Percentiles rank a stretch among this genome's conserved stretches.
Conservation (phyloP, 92 coral and sea anemone genomes). For the Phymanthus crucifer region DNA sequence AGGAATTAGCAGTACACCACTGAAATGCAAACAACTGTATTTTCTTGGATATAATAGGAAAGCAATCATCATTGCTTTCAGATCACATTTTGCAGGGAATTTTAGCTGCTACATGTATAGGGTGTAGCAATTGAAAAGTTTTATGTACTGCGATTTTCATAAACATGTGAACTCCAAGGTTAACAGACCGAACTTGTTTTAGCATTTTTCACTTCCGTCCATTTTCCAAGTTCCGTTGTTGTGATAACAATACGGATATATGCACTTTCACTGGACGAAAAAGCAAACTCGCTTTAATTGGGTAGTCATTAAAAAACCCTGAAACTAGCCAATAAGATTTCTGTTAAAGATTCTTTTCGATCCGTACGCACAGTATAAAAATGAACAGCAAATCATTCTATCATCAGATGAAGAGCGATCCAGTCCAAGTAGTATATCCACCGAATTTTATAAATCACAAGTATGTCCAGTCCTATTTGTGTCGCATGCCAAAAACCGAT, state of each 20-base stretch:
- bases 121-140: too few species aligned
- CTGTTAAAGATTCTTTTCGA: background rate
- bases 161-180: too few species aligned
- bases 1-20: too few species aligned
- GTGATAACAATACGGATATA: background rate
- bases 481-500: background rate
- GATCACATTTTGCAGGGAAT: too few species aligned
- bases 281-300: background rate
- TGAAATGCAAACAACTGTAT: too few species aligned
- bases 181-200: too few species aligned
- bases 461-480: background rate
- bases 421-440: background rate
- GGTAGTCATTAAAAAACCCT: background rate
- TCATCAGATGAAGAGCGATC: background rate
- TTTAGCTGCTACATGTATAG: too few species aligned
- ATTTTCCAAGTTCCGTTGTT: too few species aligned
- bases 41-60: too few species aligned
- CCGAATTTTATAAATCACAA: background rate
- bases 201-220: too few species aligned
- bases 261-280: background rate
- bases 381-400: background rate
- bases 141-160: too few species aligned
- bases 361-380: background rate
- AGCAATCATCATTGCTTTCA: too few species aligned
- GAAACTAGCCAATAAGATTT: conserved; percentile 8